A percentile compares a stretch with the other conserved stretches of the same genome.
Evolutionary conservation across 1,140 invertebrate genomes (phyloP).

Genomic region (Coenobita brevimanus): DNA sequence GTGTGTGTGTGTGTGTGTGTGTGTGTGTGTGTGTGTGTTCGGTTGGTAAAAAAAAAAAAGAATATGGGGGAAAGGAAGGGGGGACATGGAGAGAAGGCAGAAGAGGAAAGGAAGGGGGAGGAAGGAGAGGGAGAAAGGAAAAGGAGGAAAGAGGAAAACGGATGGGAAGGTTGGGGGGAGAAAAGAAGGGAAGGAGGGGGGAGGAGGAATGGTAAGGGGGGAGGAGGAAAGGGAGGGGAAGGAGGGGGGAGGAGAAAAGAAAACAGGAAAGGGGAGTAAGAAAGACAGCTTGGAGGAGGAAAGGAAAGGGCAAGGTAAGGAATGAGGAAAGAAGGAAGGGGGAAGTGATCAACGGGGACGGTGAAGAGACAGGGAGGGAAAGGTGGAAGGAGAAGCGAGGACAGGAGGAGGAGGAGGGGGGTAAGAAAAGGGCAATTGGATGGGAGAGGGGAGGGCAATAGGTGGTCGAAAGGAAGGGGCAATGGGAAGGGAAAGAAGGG

Average conservation of each 20-base stretch:
- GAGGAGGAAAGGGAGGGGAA: no score
- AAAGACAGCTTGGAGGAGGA: background rate
- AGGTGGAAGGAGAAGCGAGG: no score
- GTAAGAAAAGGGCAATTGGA: no score
- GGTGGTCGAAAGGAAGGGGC: no score
- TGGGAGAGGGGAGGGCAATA: no score
- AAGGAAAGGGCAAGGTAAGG: background rate
- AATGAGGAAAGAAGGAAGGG: background rate
- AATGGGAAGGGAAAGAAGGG: no score
- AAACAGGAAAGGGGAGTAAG: background rate
- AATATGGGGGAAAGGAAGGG: background rate
- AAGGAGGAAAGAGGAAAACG: background rate
- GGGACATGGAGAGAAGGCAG: background rate
- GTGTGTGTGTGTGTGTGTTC: no score
- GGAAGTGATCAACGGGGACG: no score
- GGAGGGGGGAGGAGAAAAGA: constrained; percentile 14
- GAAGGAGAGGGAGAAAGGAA: constrained; percentile 1
- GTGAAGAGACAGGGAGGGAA: no score
- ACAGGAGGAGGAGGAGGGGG: no score
- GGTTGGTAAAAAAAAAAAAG: background rate
- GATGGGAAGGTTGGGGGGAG: background rate
- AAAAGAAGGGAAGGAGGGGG: background rate
- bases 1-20: no score
- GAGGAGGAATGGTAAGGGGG: background rate
- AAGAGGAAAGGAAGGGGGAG: background rate